Evolutionary conservation across 2,888 invertebrate genomes (phyloP).

Genomic region (Dryococelus australis): DNA sequence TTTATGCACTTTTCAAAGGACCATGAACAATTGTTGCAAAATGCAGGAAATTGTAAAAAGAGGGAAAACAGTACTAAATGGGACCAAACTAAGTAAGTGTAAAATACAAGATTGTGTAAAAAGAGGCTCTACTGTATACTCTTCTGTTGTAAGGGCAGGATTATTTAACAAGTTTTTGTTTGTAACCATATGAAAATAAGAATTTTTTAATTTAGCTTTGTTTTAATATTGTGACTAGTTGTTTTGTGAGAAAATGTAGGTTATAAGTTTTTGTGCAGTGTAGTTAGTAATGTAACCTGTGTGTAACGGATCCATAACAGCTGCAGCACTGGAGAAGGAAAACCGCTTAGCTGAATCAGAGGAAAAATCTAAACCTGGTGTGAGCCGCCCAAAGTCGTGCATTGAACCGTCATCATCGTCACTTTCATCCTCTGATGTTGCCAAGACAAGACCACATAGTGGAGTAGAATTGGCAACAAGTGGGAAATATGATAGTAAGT

Average conservation of each 20-base stretch:
- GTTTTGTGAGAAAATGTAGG: too few species aligned
- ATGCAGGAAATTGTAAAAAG: too few species aligned
- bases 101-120: too few species aligned
- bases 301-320: neutral
- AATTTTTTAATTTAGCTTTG: too few species aligned
- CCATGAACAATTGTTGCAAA: too few species aligned
- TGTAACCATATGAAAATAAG: neutral
- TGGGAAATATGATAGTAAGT: neutral
- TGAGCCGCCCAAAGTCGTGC: neutral
- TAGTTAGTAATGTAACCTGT: neutral
- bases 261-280: too few species aligned
- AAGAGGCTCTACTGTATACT: too few species aligned
- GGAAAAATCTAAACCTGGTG: neutral
- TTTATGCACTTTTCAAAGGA: too few species aligned
- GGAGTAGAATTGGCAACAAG: neutral
- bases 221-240: too few species aligned
- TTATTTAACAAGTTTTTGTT: neutral
- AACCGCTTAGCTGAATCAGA: neutral
- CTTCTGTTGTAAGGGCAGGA: neutral
- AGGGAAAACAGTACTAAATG: too few species aligned
- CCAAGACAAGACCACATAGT: constrained; percentile 6
- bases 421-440: neutral
- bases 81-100: too few species aligned
- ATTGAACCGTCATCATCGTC: neutral
- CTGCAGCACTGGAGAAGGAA: neutral